phyloP scores from a whole-genome alignment of 2,113 vertebrate species.

The Chlorodrepanis virens region DNA sequence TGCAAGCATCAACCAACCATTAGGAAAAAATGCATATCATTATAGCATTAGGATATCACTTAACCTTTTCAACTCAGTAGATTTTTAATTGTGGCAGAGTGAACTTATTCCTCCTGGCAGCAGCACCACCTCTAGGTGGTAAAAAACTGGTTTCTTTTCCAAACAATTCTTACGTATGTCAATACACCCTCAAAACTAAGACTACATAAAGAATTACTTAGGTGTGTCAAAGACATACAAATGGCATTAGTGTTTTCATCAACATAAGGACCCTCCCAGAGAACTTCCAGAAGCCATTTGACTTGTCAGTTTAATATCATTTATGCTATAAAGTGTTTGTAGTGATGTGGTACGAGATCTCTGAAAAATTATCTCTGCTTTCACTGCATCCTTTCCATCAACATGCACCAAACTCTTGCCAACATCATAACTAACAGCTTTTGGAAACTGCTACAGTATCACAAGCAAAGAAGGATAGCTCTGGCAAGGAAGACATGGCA shows the following conservation, averaged over 20 bases:
- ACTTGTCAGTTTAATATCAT: background rate
- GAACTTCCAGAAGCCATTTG: background rate
- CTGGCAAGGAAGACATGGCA: background rate
- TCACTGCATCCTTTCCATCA: background rate
- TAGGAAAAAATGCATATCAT: background rate
- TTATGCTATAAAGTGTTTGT: background rate
- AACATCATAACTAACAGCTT: background rate
- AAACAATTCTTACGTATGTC: background rate
- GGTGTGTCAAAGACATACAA: background rate
- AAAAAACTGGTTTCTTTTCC: background rate
- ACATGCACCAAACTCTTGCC: background rate
- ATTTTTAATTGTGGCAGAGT: background rate
- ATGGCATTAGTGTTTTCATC: background rate
- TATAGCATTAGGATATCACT: background rate
- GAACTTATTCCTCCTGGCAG: background rate
- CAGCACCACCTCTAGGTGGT: background rate
- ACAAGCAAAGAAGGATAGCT: background rate
- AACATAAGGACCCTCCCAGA: background rate
- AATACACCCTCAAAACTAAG: background rate
- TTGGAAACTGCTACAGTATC: background rate
- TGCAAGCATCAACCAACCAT: background rate
- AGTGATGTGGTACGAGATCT: fast-evolving
- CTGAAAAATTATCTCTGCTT: background rate
- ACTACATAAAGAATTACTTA: background rate
- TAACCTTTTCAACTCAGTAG: background rate